Conservation (phyloP, 1,140 invertebrate genomes). For the Zaprionus lachaisei region DNA sequence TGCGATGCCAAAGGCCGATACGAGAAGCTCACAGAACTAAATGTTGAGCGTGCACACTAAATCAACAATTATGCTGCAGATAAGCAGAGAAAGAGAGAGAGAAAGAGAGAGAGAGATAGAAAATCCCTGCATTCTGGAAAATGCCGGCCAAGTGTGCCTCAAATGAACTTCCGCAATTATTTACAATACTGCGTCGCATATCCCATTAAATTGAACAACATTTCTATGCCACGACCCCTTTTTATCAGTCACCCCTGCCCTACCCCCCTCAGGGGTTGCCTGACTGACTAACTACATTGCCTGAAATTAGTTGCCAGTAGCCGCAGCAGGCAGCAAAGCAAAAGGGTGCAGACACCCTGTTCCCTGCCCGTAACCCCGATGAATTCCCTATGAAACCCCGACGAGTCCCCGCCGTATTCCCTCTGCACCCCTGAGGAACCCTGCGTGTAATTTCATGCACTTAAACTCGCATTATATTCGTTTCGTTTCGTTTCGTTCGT, state of each 20-base stretch:
- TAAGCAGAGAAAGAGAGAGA: conserved; percentile 43
- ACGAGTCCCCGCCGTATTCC: not conserved
- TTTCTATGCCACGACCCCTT: conserved; percentile 54
- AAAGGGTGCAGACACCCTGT: conserved; percentile 58
- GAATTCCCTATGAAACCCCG: not conserved
- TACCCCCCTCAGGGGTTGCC: not conserved
- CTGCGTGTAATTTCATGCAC: conserved; percentile 76
- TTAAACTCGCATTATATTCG: conserved; percentile 79
- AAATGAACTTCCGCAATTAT: conserved; percentile 79
- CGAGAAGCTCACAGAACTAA: conserved; percentile 61
- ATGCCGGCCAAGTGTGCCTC: conserved; percentile 46
- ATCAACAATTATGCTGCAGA: conserved; percentile 78
- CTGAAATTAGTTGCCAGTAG: conserved; percentile 58
- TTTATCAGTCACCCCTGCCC: conserved; percentile 33
- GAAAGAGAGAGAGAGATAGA: not conserved
- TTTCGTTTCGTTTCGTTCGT: conserved; percentile 22
- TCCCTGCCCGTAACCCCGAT: not conserved
- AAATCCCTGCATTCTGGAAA: conserved; percentile 43
- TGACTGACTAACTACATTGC: conserved; percentile 20
- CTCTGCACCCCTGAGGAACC: not conserved
- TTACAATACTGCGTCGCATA: conserved; percentile 60
- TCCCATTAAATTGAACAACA: conserved; percentile 63
- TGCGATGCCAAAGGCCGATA: conserved; percentile 17
- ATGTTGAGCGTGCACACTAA: conserved; percentile 80
- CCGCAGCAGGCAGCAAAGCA: conserved; percentile 27